Percentiles rank a stretch among this genome's conserved stretches.
Conservation (phyloP, 2,113 vertebrate species). For the Nothobranchius furzeri region DNA sequence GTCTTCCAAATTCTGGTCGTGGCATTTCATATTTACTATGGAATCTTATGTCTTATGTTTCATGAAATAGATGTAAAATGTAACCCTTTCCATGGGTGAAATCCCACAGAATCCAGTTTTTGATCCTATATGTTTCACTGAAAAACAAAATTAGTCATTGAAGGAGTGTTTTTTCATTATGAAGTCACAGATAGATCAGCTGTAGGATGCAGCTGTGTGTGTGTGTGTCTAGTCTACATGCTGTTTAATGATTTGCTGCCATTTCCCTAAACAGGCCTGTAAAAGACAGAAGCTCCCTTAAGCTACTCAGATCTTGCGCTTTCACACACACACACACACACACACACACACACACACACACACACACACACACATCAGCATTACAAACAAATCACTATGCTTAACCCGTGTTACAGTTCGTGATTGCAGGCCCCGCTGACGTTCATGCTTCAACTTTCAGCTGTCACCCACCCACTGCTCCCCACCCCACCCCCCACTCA, state of each 20-base stretch:
- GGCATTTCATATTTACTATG: no score
- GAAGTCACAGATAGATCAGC: background rate
- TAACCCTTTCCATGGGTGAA: no score
- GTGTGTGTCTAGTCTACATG: constrained; percentile 25
- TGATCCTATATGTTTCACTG: no score
- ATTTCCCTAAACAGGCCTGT: constrained; percentile 41
- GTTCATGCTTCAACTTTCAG: constrained; percentile 20
- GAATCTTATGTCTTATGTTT: no score
- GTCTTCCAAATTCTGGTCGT: no score
- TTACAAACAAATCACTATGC: constrained; percentile 9
- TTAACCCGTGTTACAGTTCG: constrained; percentile 24
- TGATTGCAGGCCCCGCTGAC: background rate
- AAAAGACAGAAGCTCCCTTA: constrained; percentile 15
- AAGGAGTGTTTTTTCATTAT: no score
- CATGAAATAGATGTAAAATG: no score
- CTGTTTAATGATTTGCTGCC: constrained; percentile 59
- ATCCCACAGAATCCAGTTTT: no score
- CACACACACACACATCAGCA: background rate
- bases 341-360: constrained; percentile 11
- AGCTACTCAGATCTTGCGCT: background rate
- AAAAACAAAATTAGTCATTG: no score
- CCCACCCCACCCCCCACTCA: constrained; percentile 9
- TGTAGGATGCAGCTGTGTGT: constrained; percentile 8
- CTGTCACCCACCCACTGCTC: constrained; percentile 11
- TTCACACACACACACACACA: background rate